Conservation (phyloP, 2,113 vertebrate genomes). For the Mesoclemmys tuberculata region DNA sequence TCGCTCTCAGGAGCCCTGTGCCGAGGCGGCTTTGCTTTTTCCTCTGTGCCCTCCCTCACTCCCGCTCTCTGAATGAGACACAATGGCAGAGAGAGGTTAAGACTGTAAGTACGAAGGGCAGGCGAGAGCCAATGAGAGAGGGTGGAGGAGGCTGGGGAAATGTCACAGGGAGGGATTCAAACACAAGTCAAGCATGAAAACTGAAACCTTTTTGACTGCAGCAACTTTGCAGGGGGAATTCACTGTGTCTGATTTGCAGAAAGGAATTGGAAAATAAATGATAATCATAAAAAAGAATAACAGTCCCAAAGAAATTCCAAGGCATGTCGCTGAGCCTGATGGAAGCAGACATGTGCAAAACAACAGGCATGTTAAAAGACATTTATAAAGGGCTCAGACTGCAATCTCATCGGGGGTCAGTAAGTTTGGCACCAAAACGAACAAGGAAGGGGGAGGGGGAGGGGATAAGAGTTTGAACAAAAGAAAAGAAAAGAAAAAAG, state of each 20-base stretch:
- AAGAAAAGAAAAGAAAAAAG: slow-evolving; percentile 51
- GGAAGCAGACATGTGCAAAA: slow-evolving; percentile 65
- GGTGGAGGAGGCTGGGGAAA: slow-evolving; percentile 35
- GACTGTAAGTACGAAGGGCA: not conserved
- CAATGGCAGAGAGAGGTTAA: slow-evolving; percentile 63
- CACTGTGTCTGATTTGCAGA: slow-evolving; percentile 3
- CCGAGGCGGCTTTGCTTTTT: slow-evolving; percentile 77
- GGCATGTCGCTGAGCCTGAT: slow-evolving; percentile 26
- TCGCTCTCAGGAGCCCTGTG: slow-evolving; percentile 82
- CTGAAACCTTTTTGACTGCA: slow-evolving; percentile 60
- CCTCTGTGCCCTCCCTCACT: slow-evolving; percentile 82
- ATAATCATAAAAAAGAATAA: slow-evolving; percentile 1
- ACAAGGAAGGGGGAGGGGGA: slow-evolving; percentile 17
- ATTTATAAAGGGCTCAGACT: slow-evolving; percentile 45
- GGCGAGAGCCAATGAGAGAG: not conserved
- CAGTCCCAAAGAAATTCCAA: slow-evolving; percentile 16
- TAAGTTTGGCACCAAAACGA: slow-evolving; percentile 20
- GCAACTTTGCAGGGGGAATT: slow-evolving; percentile 11
- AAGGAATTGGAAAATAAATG: slow-evolving; percentile 55
- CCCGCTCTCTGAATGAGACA: slow-evolving; percentile 82
- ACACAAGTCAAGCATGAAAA: slow-evolving; percentile 74
- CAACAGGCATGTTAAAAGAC: slow-evolving; percentile 55
- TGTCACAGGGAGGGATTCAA: slow-evolving; percentile 64
- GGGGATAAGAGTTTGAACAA: not conserved
- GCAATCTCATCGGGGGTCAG: not conserved